Evolutionary conservation across 2,113 vertebrate genomes (phyloP).

Genomic region (Cyphomyrus discorhynchus): DNA sequence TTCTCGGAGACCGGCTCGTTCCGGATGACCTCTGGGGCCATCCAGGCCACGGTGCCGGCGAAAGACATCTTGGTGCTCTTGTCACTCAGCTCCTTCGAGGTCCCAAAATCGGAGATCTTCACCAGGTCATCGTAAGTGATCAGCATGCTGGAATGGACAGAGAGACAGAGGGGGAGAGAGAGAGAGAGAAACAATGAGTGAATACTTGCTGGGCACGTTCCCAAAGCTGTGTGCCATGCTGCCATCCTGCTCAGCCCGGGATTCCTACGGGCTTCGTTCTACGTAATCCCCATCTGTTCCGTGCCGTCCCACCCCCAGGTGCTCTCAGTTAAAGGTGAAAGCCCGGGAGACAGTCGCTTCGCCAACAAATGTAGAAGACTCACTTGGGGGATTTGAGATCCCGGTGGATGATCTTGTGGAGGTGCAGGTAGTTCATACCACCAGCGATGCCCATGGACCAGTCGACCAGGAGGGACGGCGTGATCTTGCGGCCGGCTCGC

Average conservation of each 20-base stretch:
- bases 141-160: constrained; percentile 72
- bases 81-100: constrained; percentile 93
- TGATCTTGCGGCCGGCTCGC: constrained; percentile 89
- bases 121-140: constrained; percentile 96
- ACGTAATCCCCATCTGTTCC: background rate
- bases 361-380: constrained; percentile 20
- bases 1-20: constrained; percentile 97
- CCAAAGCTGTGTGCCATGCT: background rate
- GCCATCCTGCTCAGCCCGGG: background rate
- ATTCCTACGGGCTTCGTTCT: background rate
- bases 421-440: constrained; percentile 97
- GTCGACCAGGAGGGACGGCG: constrained; percentile 86
- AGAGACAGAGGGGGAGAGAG: background rate
- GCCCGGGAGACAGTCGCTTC: background rate
- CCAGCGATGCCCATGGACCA: constrained; percentile 98
- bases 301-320: background rate
- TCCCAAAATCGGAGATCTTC: constrained; percentile 98
- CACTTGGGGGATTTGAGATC: constrained; percentile 98
- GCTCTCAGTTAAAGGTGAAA: background rate
- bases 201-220: background rate
- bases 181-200: background rate
- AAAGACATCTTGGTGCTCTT: constrained; percentile 99
- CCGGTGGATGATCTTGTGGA: constrained; percentile 98
- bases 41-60: constrained; percentile 96
- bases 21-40: constrained; percentile 95